Percentiles rank a stretch among this genome's conserved stretches.
Evolutionary conservation across 2,113 vertebrate species (phyloP).

Genomic region (Sceloporus tristichus): DNA sequence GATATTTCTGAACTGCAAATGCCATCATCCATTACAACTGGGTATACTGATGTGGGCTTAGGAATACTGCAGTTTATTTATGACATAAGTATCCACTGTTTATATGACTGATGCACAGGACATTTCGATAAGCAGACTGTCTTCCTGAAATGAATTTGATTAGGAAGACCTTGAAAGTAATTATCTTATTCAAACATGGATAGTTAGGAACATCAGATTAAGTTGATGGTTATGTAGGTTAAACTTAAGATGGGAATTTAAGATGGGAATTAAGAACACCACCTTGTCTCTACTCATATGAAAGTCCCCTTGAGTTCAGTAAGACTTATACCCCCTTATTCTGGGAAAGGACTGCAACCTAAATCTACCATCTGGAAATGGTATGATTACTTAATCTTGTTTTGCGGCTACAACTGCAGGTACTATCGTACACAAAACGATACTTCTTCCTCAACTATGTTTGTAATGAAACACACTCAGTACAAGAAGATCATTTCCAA

Average conservation of each 20-base stretch:
- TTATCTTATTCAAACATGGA: background rate
- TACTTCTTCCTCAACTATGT: background rate
- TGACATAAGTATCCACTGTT: no score
- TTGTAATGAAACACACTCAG: background rate
- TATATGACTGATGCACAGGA: background rate
- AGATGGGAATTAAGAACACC: no score
- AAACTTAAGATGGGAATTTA: background rate
- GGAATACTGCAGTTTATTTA: no score
- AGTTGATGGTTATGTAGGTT: background rate
- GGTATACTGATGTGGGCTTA: no score
- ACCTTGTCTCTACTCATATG: background rate
- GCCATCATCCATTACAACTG: no score
- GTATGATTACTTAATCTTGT: conserved; percentile 15
- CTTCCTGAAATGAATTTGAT: background rate
- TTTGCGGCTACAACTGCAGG: background rate
- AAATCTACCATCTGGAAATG: background rate
- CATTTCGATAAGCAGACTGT: conserved; percentile 3
- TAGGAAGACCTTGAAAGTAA: background rate
- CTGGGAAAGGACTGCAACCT: background rate
- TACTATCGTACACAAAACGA: background rate
- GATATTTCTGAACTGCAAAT: no score
- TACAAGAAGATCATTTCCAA: background rate
- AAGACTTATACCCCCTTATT: background rate
- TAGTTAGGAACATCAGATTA: no score
- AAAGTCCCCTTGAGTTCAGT: background rate